Evolutionary conservation across 2,888 invertebrate genomes (phyloP), one percentile per base, ranked within the genome.

Genomic region (Megastigmus dorsalis): DNA sequence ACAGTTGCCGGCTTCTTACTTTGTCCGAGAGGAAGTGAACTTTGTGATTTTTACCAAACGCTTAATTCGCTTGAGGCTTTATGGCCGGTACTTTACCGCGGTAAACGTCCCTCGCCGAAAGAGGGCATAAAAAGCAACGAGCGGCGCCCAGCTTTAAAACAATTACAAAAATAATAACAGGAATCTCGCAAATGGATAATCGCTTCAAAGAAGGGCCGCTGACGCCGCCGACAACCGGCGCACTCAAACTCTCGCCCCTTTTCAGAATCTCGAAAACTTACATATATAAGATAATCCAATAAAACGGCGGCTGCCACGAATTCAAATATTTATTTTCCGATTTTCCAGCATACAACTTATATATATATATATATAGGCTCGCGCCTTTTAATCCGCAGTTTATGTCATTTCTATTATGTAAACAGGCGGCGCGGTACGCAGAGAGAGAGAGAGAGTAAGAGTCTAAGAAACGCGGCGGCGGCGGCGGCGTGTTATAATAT

Each of bases 371-470:
- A 5, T 20, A 3, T 1, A 3, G 15, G 4, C 9, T 33, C 33
- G 2, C 15, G 9, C 13, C 23, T 50, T 20, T 48, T 6, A 7
- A 3, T 9, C 4, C 45, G 28, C 36, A 38, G 38, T 66, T 62
- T 70, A 62, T 45, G 60, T 62, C 18, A 70, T 70, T 70, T 38
- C 6, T 33, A 38, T 71, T 71, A 71, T 63, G 63, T 71, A 71
- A 65, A 57, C 65, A 71, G 28, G 3, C n/a, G n/a, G n/a, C n/a
- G n/a, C n/a, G n/a, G n/a, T n/a, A n/a, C n/a, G n/a, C n/a, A n/a
- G 43, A 23, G 59, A 13, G 2, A 7, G 41, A 13, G n/a, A 41
- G 13, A 13, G 41, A 41, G n/a, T 20, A 3, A 0, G 3, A 30
- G 30, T 52, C n/a, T 43, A 55, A 26, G 43, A 43, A 54, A 28